Evolutionary conservation across 2,888 invertebrate genomes (phyloP).

Genomic region (Darwinula stevensoni): DNA sequence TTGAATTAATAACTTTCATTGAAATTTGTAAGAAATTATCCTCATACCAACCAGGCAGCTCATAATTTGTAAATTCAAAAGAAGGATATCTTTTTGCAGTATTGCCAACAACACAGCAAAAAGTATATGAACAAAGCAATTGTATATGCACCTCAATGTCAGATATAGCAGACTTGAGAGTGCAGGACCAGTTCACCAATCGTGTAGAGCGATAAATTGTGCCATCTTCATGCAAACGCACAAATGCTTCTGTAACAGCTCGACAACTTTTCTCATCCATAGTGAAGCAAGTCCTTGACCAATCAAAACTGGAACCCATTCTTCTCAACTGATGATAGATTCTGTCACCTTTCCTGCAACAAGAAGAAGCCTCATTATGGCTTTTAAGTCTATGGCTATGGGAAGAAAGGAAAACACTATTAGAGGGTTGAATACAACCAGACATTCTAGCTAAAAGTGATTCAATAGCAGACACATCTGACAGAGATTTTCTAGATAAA

Average conservation of each 20-base stretch:
- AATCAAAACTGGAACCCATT: slow-evolving; percentile 76
- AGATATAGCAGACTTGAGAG: slow-evolving; percentile 84
- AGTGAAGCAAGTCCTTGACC: slow-evolving; percentile 78
- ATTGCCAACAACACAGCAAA: too few relatives aligned
- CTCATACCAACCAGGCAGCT: too few relatives aligned
- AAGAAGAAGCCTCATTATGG: too few relatives aligned
- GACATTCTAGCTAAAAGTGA: too few relatives aligned
- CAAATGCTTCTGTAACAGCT: slow-evolving; percentile 83
- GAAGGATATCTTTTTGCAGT: too few relatives aligned
- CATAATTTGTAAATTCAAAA: too few relatives aligned
- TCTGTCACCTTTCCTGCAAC: slow-evolving; percentile 29
- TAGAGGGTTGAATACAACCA: too few relatives aligned
- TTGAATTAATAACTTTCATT: too few relatives aligned
- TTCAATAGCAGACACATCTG: too few relatives aligned
- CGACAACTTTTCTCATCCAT: slow-evolving; percentile 69
- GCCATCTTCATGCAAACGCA: slow-evolving; percentile 43
- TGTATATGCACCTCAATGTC: slow-evolving; percentile 75
- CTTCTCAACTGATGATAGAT: slow-evolving; percentile 57
- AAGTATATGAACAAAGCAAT: too few relatives aligned
- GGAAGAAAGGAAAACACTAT: not conserved
- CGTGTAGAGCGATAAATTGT: slow-evolving; percentile 67
- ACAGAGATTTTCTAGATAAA: too few relatives aligned
- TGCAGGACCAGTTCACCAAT: slow-evolving; percentile 95
- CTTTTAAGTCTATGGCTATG: not conserved
- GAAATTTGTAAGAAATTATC: too few relatives aligned